Evolutionary conservation across 2,113 vertebrate species (phyloP), one percentile per base, ranked within the genome.

Genomic region (Scophthalmus maximus): DNA sequence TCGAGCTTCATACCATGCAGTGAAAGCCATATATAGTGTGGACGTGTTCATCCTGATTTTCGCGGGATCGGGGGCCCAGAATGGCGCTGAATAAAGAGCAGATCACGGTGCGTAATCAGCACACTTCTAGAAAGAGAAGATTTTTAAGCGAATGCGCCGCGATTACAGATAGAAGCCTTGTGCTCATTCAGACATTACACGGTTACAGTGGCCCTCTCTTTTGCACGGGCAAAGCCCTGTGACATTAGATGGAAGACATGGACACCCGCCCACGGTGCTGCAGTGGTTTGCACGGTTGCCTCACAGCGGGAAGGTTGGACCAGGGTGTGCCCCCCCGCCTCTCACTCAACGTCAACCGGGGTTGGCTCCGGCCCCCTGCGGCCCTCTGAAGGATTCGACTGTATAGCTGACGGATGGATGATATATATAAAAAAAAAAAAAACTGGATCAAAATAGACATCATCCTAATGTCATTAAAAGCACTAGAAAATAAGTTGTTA

Each of bases 41-140:
- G 64, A 50, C 69, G 62, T 72, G n/a, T 82, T 82, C 61, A 77
- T 79, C 62, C 78, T 30, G 49, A 73, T 85, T 77, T 76, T 57
- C 38, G 55, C 34, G 53, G 8, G 2, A 29, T 14, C 56, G 57
- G 6, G 47, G 63, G 65, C 47, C 34, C 20, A 30, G 76, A 72
- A 70, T 61, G 5, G 9, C 42, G 69, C 55, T 8, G 32, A 80
- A 68, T 3, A 44, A 12, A 60, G 32, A 67, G 17, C 47, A 62
- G 42, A 65, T 58, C 2, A 30, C 26, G 42, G 42, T 46, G 4
- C 5, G 14, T 20, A n/a, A 20, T 0, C 2, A 44, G 17, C 18
- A n/a, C 42, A 3, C 42, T 17, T 4, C 17, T 40, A 5, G 32
- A 59, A 60, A 49, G 9, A 44, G 26, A 40, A 5, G 0, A 18